These are phyloP conservation scores for Ligdia adustata DNA, from an alignment of 2,888 invertebrate genomes.

Conservation along the genomic window DNA sequence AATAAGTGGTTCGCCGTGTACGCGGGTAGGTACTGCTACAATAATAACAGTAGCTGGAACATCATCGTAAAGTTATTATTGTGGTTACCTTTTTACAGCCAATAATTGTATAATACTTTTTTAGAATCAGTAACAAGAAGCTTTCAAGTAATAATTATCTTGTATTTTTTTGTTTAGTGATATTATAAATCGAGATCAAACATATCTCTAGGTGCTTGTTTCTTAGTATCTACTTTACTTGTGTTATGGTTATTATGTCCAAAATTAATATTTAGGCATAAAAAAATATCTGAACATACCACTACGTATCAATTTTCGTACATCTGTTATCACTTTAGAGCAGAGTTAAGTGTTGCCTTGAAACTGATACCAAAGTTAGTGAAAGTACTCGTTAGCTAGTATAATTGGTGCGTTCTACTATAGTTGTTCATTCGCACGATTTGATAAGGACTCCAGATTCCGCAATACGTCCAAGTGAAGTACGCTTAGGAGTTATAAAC, in stretches of 20 bases:
- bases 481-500: constrained; percentile 40
- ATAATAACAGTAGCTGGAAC: constrained; percentile 38
- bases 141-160: too few species aligned
- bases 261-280: too few species aligned
- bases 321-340: too few species aligned
- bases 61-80: constrained; percentile 24
- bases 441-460: constrained; percentile 64
- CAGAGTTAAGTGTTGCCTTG: too few species aligned
- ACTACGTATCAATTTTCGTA: too few species aligned
- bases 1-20: constrained; percentile 41
- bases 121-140: too few species aligned
- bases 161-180: too few species aligned
- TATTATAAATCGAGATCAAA: too few species aligned
- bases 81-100: constrained; percentile 12
- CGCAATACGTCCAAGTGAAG: constrained; percentile 54
- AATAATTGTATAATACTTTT: constrained; percentile 14
- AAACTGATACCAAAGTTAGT: constrained; percentile 68
- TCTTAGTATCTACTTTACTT: too few species aligned
- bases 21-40: constrained; percentile 27
- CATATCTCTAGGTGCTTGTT: too few species aligned
- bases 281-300: too few species aligned
- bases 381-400: constrained; percentile 80
- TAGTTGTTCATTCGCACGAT: constrained; percentile 65
- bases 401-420: constrained; percentile 66
- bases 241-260: too few species aligned